These are phyloP conservation scores for Oryzias melastigma DNA, from an alignment of 2,113 vertebrate species.

Conservation along the genomic window DNA sequence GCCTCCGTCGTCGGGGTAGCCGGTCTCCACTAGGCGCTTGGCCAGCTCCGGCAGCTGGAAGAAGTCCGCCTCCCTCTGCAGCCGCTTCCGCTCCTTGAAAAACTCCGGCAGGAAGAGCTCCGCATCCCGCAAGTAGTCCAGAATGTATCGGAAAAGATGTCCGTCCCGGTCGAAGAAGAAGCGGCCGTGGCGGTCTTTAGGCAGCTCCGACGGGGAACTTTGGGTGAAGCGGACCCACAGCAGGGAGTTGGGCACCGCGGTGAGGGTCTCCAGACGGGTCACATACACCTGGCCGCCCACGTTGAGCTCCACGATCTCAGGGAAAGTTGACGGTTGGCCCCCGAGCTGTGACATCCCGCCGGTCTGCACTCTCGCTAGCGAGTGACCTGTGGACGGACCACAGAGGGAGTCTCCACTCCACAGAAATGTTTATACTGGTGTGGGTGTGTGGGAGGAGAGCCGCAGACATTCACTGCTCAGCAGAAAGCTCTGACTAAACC, in stretches of 20 bases:
- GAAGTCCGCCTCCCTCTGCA: slow-evolving; percentile 92
- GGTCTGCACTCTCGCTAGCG: not conserved
- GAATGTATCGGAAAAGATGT: slow-evolving; percentile 92
- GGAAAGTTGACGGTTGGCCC: slow-evolving; percentile 67
- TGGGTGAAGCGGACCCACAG: slow-evolving; percentile 89
- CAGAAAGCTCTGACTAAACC: slow-evolving; percentile 28
- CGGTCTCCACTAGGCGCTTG: slow-evolving; percentile 74
- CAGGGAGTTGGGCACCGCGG: slow-evolving; percentile 86
- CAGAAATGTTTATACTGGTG: slow-evolving; percentile 67
- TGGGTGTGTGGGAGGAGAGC: slow-evolving; percentile 68
- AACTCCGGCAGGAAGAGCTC: slow-evolving; percentile 90
- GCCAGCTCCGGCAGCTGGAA: slow-evolving; percentile 90
- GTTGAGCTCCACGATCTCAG: slow-evolving; percentile 93
- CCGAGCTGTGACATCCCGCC: slow-evolving; percentile 65
- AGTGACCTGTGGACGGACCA: slow-evolving; percentile 4
- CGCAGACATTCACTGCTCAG: slow-evolving; percentile 70
- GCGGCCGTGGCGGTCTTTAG: slow-evolving; percentile 91
- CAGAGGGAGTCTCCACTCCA: slow-evolving; percentile 21
- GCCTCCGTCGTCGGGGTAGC: slow-evolving; percentile 70
- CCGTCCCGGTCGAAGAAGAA: slow-evolving; percentile 96
- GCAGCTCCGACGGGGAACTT: slow-evolving; percentile 81
- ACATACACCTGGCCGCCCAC: slow-evolving; percentile 96
- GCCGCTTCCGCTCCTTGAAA: slow-evolving; percentile 87
- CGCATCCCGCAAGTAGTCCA: slow-evolving; percentile 92
- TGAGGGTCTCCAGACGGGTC: slow-evolving; percentile 89